These are phyloP conservation scores for Eurosta solidaginis DNA, from an alignment of 1,140 invertebrate genomes.

Conservation along the genomic window DNA sequence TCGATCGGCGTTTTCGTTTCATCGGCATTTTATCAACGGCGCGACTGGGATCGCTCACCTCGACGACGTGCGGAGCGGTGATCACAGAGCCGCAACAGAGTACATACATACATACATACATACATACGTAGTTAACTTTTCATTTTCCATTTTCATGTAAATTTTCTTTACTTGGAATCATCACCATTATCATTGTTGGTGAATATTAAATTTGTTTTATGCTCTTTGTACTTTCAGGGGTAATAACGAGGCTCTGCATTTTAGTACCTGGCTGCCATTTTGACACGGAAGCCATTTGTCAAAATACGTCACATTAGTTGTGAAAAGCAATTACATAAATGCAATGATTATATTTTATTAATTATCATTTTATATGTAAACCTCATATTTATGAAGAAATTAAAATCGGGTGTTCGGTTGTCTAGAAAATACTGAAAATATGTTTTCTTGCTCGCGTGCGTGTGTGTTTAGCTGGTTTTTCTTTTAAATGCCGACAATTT, in stretches of 20 bases:
- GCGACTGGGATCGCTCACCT: not conserved
- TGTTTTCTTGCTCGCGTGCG: not conserved
- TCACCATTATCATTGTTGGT: not conserved
- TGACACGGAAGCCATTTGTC: constrained; percentile 31
- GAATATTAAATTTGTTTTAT: constrained; percentile 1
- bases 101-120: not conserved
- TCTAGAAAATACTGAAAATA: not conserved
- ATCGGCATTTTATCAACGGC: not conserved
- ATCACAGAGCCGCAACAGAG: not conserved
- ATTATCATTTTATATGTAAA: not conserved
- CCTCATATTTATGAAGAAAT: not conserved
- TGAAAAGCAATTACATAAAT: constrained; percentile 29
- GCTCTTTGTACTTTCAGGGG: not conserved
- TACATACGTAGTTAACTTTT: not conserved
- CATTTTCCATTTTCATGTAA: constrained; percentile 24
- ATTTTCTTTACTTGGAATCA: constrained; percentile 12
- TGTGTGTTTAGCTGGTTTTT: not conserved
- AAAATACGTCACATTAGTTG: constrained; percentile 30
- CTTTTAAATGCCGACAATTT: not conserved
- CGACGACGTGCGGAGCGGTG: not conserved
- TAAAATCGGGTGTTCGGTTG: constrained; percentile 32
- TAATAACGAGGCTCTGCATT: not conserved
- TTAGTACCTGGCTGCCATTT: constrained; percentile 1
- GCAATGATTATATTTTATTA: constrained; percentile 16
- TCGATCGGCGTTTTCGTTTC: constrained; percentile 5